Percentiles rank a stretch among this genome's conserved stretches.
These are phyloP conservation scores for Bubo bubo DNA, from an alignment of 2,113 vertebrate species.

Conservation along the genomic window DNA sequence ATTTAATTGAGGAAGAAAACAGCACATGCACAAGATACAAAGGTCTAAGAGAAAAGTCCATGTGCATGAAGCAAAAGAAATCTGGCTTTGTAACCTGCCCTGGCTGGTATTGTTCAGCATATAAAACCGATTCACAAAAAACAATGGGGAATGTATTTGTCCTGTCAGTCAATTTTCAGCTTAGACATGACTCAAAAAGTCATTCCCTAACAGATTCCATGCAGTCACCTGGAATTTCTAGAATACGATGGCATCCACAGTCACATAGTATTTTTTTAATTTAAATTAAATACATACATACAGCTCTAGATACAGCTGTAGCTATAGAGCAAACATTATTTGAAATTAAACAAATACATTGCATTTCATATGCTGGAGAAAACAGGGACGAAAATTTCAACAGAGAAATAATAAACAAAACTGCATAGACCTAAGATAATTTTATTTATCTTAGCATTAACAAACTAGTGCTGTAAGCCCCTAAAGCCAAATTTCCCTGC, in stretches of 20 bases:
- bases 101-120: not conserved
- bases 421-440: not conserved
- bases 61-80: not conserved
- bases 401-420: not conserved
- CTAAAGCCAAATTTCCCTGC: not conserved
- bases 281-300: not conserved
- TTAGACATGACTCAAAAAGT: slow-evolving; percentile 4
- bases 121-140: not conserved
- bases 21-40: not conserved
- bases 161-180: slow-evolving; percentile 15
- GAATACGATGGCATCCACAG: fast-evolving
- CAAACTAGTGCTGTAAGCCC: not conserved
- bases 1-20: not conserved
- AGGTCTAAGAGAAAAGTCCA: not conserved
- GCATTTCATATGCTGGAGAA: not conserved
- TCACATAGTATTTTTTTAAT: not conserved
- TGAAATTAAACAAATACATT: not conserved
- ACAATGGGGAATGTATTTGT: fast-evolving
- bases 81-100: not conserved
- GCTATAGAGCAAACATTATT: not conserved
- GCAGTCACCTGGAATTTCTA: not conserved
- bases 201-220: not conserved
- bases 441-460: not conserved
- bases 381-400: not conserved
- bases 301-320: not conserved